A percentile compares a stretch with the other conserved stretches of the same genome.
phyloP scores from a whole-genome alignment of 1,140 invertebrate species.

The Caenorhabditis inopinata region DNA sequence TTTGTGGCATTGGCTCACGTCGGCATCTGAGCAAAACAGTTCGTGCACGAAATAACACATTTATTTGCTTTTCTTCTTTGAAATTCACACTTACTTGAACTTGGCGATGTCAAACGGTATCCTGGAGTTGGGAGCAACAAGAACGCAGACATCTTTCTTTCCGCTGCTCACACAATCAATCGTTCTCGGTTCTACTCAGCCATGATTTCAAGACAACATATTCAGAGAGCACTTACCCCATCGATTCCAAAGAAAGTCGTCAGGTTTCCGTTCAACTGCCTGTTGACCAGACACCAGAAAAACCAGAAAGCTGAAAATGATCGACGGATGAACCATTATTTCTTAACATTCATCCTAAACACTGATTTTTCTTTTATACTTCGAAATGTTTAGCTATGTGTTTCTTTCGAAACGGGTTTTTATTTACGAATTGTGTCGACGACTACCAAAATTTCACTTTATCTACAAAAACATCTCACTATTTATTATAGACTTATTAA shows the following conservation, averaged over 20 bases:
- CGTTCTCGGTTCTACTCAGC: neutral
- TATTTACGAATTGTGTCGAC: neutral
- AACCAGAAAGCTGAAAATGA: neutral
- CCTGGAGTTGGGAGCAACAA: constrained; percentile 9
- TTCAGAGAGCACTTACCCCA: constrained; percentile 2
- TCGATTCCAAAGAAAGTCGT: constrained; percentile 35
- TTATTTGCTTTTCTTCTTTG: no score
- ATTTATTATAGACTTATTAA: neutral
- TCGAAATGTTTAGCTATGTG: neutral
- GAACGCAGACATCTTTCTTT: constrained; percentile 33
- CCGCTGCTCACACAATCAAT: constrained; percentile 34
- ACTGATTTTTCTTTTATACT: neutral
- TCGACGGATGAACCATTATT: neutral
- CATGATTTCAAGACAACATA: no score
- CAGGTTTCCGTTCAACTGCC: neutral
- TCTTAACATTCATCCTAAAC: neutral
- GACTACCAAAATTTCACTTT: constrained; percentile 24
- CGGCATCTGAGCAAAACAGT: neutral
- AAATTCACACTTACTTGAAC: constrained; percentile 4
- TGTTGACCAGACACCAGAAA: neutral
- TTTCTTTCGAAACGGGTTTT: constrained; percentile 29
- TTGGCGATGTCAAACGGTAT: constrained; percentile 24
- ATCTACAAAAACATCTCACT: constrained; percentile 31
- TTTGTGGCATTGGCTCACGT: constrained; percentile 59
- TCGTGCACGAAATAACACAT: no score